These are phyloP conservation scores for Drosophila micromelanica DNA, from an alignment of 1,140 invertebrate genomes.

Conservation along the genomic window DNA sequence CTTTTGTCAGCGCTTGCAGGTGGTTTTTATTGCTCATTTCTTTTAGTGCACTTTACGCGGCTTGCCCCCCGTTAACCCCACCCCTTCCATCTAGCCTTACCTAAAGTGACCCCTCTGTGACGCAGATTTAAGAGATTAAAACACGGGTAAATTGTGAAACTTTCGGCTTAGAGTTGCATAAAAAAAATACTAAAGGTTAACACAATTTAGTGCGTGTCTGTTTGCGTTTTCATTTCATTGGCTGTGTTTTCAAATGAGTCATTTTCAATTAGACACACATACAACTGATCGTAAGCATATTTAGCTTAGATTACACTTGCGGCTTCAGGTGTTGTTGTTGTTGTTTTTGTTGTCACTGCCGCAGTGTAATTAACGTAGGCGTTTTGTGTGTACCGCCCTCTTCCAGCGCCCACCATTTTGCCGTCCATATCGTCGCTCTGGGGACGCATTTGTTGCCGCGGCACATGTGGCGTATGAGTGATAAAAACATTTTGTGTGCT, in stretches of 20 bases:
- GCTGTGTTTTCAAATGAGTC: conserved; percentile 57
- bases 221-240: conserved; percentile 28
- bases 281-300: neutral
- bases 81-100: no score
- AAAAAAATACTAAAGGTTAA: conserved; percentile 51
- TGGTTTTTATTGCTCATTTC: conserved; percentile 16
- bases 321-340: conserved; percentile 39
- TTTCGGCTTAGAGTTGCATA: conserved; percentile 2
- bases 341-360: conserved; percentile 3
- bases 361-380: conserved; percentile 67
- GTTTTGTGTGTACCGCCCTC: conserved; percentile 53
- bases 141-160: conserved; percentile 9
- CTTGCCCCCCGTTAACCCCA: neutral
- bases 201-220: conserved; percentile 8
- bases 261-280: conserved; percentile 55
- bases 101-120: neutral
- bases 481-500: conserved; percentile 65
- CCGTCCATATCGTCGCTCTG: conserved; percentile 9
- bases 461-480: conserved; percentile 68
- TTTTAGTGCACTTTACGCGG: conserved; percentile 9
- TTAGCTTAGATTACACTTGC: conserved; percentile 42
- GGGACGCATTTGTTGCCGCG: conserved; percentile 54
- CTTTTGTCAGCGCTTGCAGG: conserved; percentile 11
- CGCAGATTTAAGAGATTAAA: conserved; percentile 9
- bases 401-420: neutral